phyloP scores from a whole-genome alignment of 2,797 vertebrate genomes.

The Pseudochromis fuscus region DNA sequence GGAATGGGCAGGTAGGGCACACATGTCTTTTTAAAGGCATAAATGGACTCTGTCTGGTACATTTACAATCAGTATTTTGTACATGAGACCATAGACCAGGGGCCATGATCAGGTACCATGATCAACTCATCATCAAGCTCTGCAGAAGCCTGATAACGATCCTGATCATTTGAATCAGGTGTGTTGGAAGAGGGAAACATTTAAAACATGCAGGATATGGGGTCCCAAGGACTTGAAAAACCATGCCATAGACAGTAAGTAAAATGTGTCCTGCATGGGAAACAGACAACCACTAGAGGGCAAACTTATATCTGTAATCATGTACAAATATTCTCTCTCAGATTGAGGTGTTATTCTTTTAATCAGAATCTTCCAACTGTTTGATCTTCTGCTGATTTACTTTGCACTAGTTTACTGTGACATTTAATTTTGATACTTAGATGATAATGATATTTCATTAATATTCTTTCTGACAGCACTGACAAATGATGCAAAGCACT shows the following conservation, averaged over 20 bases:
- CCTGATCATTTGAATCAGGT: too few species aligned
- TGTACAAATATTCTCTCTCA: not conserved
- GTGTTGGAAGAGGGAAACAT: too few species aligned
- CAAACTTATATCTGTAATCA: conserved; percentile 44
- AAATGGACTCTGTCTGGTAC: not conserved
- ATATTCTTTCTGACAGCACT: not conserved
- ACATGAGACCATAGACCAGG: too few species aligned
- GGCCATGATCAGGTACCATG: too few species aligned
- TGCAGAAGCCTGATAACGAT: too few species aligned
- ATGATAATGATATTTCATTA: not conserved
- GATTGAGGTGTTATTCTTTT: not conserved
- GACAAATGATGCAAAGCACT: conserved; percentile 20
- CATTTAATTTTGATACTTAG: not conserved
- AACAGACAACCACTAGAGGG: conserved; percentile 67
- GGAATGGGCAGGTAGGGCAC: not conserved
- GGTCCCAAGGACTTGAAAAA: too few species aligned
- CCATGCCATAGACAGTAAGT: too few species aligned
- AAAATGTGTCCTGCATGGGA: conserved; percentile 11
- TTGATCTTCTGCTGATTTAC: conserved; percentile 8
- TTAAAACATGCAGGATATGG: too few species aligned
- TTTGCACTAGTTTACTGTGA: not conserved
- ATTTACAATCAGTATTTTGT: not conserved
- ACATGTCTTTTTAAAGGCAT: not conserved
- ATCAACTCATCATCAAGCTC: too few species aligned
- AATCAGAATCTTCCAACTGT: not conserved